A percentile compares a stretch with the other conserved stretches of the same genome.
phyloP scores from a whole-genome alignment of 2,888 invertebrate species.

The Xylocampa areola region DNA sequence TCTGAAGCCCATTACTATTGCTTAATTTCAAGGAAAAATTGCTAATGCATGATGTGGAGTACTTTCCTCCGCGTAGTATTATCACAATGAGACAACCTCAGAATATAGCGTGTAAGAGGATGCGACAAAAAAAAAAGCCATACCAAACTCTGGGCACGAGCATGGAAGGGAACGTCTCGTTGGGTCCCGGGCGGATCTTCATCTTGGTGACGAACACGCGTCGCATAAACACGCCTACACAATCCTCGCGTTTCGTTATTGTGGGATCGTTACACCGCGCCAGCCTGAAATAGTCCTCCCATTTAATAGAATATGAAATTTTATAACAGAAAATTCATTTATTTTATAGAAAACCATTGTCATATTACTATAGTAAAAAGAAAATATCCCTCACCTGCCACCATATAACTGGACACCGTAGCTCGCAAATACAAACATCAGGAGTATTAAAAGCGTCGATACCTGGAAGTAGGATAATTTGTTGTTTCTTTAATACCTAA shows the following conservation, averaged over 20 bases:
- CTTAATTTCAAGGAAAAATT: no score
- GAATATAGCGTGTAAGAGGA: no score
- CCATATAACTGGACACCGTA: constrained; percentile 99
- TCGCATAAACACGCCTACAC: constrained; percentile 98
- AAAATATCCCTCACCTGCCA: constrained; percentile 88
- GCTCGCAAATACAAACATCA: constrained; percentile 99
- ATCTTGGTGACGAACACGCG: constrained; percentile 99
- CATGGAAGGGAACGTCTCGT: constrained; percentile 97
- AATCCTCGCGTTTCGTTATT: constrained; percentile 94
- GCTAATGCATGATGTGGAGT: no score
- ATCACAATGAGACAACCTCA: no score
- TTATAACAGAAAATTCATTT: no score
- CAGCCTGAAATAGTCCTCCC: constrained; percentile 86
- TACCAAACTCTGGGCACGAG: constrained; percentile 99
- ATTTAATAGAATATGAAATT: no score
- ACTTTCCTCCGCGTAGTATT: no score
- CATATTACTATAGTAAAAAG: not conserved
- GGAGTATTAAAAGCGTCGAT: constrained; percentile 97
- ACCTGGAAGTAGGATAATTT: no score
- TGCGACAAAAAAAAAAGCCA: no score
- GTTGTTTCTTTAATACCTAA: no score
- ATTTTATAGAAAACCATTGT: no score
- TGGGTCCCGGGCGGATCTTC: constrained; percentile 95
- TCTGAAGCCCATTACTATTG: no score
- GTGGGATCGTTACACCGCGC: constrained; percentile 99